Percentiles rank a stretch among this genome's conserved stretches.
Conservation (phyloP, 1,140 invertebrate species). For the Leptoteleia sp. region DNA sequence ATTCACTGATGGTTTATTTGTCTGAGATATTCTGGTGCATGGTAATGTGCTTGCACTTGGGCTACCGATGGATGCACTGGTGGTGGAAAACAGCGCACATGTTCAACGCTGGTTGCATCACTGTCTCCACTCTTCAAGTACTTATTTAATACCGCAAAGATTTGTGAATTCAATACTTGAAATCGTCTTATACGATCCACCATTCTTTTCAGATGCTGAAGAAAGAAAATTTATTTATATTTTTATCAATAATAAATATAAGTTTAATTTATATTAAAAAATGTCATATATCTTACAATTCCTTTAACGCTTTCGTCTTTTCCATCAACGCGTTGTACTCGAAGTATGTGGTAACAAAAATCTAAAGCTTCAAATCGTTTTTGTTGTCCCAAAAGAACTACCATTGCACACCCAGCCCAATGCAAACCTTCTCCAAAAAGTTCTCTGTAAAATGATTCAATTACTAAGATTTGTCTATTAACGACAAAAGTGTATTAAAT, state of each 20-base stretch:
- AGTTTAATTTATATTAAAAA: too few species aligned
- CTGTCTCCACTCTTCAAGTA: slow-evolving; percentile 93
- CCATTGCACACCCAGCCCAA: slow-evolving; percentile 99
- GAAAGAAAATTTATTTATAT: too few species aligned
- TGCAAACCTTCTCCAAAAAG: slow-evolving; percentile 99
- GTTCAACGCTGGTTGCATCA: slow-evolving; percentile 94
- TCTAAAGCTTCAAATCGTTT: slow-evolving; percentile 98
- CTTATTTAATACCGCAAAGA: slow-evolving; percentile 98
- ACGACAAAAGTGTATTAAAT: too few species aligned
- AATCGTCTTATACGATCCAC: slow-evolving; percentile 98
- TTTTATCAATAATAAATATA: too few species aligned
- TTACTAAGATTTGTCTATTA: too few species aligned
- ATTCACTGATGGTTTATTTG: slow-evolving; percentile 79
- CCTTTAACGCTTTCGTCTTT: slow-evolving; percentile 98
- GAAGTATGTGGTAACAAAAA: slow-evolving; percentile 98
- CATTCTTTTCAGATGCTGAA: slow-evolving; percentile 94
- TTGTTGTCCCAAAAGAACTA: slow-evolving; percentile 97
- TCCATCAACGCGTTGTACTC: slow-evolving; percentile 97
- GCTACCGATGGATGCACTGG: slow-evolving; percentile 90
- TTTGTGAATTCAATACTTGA: slow-evolving; percentile 99
- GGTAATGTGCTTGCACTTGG: slow-evolving; percentile 83
- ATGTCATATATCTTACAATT: slow-evolving; percentile 94
- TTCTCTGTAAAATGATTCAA: slow-evolving; percentile 85
- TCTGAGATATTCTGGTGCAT: slow-evolving; percentile 83
- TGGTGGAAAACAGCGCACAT: slow-evolving; percentile 98